These are phyloP conservation scores for Rhynchonycteris naso DNA, from an alignment of 2,797 vertebrate genomes.

Conservation along the genomic window DNA sequence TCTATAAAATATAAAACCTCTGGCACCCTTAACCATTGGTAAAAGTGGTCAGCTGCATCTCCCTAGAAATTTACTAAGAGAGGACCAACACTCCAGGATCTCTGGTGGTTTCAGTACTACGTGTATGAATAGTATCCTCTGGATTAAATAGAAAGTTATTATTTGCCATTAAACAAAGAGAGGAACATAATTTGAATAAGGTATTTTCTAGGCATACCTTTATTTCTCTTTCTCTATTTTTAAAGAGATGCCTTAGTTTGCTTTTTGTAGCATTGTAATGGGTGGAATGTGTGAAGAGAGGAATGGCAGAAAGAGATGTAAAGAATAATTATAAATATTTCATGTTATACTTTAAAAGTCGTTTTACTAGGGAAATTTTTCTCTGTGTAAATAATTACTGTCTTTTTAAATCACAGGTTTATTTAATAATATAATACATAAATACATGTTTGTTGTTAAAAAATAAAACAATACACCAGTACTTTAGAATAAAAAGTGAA, in stretches of 20 bases:
- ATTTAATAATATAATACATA: constrained; percentile 8
- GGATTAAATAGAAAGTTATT: constrained; percentile 1
- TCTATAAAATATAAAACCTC: too few species aligned
- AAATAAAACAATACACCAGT: constrained; percentile 21
- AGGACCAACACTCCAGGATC: not conserved
- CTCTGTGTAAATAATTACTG: not conserved
- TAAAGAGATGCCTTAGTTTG: constrained; percentile 1
- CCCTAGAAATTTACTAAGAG: not conserved
- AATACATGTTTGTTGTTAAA: not conserved
- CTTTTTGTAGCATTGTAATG: constrained; percentile 19
- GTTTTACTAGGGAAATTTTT: constrained; percentile 8
- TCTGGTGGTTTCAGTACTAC: not conserved
- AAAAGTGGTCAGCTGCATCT: not conserved
- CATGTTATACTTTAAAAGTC: constrained; percentile 18
- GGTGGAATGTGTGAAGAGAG: constrained; percentile 18
- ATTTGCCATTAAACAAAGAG: not conserved
- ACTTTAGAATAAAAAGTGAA: constrained; percentile 17
- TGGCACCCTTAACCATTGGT: not conserved
- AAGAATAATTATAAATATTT: constrained; percentile 60
- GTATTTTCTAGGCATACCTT: constrained; percentile 2
- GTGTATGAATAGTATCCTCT: not conserved
- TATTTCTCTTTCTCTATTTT: not conserved
- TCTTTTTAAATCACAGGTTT: not conserved
- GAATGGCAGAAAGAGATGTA: constrained; percentile 11
- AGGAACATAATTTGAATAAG: not conserved